Evolutionary conservation across 1,140 invertebrate species (phyloP).

Genomic region (Drosophila navojoa): DNA sequence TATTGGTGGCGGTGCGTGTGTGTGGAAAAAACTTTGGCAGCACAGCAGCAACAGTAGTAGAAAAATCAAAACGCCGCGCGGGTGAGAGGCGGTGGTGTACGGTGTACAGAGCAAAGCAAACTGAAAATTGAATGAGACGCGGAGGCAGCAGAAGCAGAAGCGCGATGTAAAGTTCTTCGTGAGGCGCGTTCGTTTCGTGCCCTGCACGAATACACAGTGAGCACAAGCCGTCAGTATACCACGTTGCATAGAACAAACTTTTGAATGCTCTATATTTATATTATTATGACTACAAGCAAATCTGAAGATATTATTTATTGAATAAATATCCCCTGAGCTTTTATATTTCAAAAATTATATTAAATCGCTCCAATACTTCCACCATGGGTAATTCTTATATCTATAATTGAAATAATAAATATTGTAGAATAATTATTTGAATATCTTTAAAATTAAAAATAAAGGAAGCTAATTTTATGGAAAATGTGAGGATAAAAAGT

Average conservation of each 20-base stretch:
- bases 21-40: constrained; percentile 61
- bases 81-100: constrained; percentile 78
- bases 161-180: constrained; percentile 73
- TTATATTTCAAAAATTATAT: no score
- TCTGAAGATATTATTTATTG: no score
- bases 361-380: no score
- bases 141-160: constrained; percentile 70
- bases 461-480: no score
- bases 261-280: no score
- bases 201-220: constrained; percentile 46
- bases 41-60: constrained; percentile 72
- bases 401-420: no score
- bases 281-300: no score
- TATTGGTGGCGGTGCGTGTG: constrained; percentile 56
- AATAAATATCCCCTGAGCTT: no score
- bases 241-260: neutral
- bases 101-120: constrained; percentile 74
- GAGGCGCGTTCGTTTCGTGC: constrained; percentile 52
- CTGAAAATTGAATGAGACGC: constrained; percentile 74
- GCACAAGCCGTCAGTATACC: constrained; percentile 16
- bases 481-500: no score
- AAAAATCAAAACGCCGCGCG: constrained; percentile 81
- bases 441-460: no score
- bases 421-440: no score
- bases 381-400: no score